Conservation (phyloP, 2,888 invertebrate genomes). For the Nemurella pictetii region DNA sequence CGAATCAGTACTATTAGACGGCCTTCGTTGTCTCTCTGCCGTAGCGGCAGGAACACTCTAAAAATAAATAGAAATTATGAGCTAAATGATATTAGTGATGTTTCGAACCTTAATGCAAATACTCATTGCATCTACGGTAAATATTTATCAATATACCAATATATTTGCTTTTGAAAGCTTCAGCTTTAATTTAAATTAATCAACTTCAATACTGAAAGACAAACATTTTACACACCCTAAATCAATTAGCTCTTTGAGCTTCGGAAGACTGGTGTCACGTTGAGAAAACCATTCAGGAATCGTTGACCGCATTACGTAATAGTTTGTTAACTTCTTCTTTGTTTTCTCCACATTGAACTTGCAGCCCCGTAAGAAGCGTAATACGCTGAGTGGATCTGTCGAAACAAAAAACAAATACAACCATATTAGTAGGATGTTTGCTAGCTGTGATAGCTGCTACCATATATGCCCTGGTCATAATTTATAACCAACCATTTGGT, state of each 20-base stretch:
- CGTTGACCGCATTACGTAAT: slow-evolving; percentile 59
- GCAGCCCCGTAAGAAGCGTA: slow-evolving; percentile 62
- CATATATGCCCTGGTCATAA: too few species aligned
- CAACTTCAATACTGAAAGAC: neutral
- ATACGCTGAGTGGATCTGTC: slow-evolving; percentile 56
- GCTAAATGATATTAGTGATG: neutral
- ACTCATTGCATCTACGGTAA: too few species aligned
- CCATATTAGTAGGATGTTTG: neutral
- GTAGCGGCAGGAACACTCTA: slow-evolving; percentile 62
- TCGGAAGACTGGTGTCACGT: slow-evolving; percentile 60
- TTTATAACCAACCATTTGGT: too few species aligned
- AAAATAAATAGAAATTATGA: slow-evolving; percentile 21
- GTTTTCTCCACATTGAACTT: slow-evolving; percentile 63
- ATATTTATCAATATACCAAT: too few species aligned
- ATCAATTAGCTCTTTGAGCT: slow-evolving; percentile 60
- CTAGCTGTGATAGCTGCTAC: neutral
- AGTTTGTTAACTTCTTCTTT: slow-evolving; percentile 61
- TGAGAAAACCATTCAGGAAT: slow-evolving; percentile 64
- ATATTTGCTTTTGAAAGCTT: neutral
- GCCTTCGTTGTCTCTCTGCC: slow-evolving; percentile 55
- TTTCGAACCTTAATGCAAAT: too few species aligned
- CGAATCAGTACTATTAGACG: slow-evolving; percentile 63
- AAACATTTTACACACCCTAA: slow-evolving; percentile 53
- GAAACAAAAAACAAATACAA: neutral
- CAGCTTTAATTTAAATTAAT: too few species aligned